Evolutionary conservation across 2,113 vertebrate genomes (phyloP), one percentile per base, ranked within the genome.

Genomic region (Dipodomys spectabilis): DNA sequence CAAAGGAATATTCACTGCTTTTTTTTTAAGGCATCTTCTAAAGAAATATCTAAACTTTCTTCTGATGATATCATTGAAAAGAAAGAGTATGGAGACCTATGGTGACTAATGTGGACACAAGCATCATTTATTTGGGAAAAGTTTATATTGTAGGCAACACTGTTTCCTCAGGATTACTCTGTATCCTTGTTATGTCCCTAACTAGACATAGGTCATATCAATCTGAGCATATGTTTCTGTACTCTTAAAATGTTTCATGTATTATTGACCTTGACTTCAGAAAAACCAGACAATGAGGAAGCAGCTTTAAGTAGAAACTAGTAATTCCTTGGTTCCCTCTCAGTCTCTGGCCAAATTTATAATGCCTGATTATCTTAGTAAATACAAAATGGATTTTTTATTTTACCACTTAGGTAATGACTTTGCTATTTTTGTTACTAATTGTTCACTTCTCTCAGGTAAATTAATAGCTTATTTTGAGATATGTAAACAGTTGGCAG

Each of bases 381-480:
- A 49, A 84, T n/a, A 93, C 4, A 20, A 30, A 39, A 57, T 57
- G 2, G 35, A 32, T 78, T 32, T 74, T 65, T 27, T 84, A 60
- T 23, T 71, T 84, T 85, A 15, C 62, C n/a, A 67, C 44, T 32
- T 30, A 28, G 22, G 25, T 81, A 69, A 78, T 9, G 1, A 6
- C 6, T 82, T 92, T 35, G 23, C 35, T 92, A 28, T 82, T 91
- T 83, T 64, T 64, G 62, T 64, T 88, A 57, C 81, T 80, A 75
- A 32, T 77, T 82, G 78, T 39, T 49, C 73, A 19, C 35, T 86
- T 93, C 39, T 93, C 79, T 92, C 23, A 90, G 53, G 27, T 90
- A 44, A 35, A 9, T 86, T 90, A 92, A 86, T 8, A 80, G n/a
- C n/a, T 73, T 82, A 74, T 65, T 19, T 12, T 78, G n/a, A 91